phyloP scores from a whole-genome alignment of 2,888 invertebrate species.

The Melanostoma mellinum region DNA sequence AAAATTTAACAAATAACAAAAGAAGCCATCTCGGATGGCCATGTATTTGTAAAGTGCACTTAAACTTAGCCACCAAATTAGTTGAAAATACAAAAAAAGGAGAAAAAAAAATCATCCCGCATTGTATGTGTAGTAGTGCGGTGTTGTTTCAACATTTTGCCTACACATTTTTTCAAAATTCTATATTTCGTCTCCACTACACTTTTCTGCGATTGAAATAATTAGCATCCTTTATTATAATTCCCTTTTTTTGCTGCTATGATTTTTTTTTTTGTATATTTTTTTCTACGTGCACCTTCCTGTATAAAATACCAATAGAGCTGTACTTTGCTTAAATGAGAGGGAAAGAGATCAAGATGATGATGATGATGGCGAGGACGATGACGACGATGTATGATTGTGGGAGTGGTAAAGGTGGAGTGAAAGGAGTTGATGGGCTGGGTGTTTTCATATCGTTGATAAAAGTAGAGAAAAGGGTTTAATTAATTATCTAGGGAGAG shows the following conservation, averaged over 20 bases:
- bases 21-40: slow-evolving; percentile 9
- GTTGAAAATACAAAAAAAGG: slow-evolving; percentile 41
- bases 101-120: not conserved
- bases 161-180: slow-evolving; percentile 19
- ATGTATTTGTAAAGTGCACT: slow-evolving; percentile 44
- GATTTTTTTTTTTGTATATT: slow-evolving; percentile 4
- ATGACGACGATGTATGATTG: slow-evolving; percentile 25
- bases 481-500: slow-evolving; percentile 68
- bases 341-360: slow-evolving; percentile 38
- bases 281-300: slow-evolving; percentile 59
- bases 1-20: slow-evolving; percentile 21
- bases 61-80: slow-evolving; percentile 64
- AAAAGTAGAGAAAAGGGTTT: slow-evolving; percentile 64
- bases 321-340: slow-evolving; percentile 48
- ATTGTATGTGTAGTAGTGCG: slow-evolving; percentile 16
- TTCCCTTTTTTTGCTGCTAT: slow-evolving; percentile 24
- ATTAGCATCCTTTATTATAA: slow-evolving; percentile 68
- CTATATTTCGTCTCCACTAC: slow-evolving; percentile 57
- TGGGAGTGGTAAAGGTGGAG: slow-evolving; percentile 14
- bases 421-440: not conserved
- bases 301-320: slow-evolving; percentile 60
- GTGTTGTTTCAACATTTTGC: not conserved
- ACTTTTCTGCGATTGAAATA: slow-evolving; percentile 62
- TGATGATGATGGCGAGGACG: slow-evolving; percentile 15
- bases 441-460: slow-evolving; percentile 49